Evolutionary conservation across 2,113 vertebrate genomes (phyloP).

Genomic region (Perca schrenkii): DNA sequence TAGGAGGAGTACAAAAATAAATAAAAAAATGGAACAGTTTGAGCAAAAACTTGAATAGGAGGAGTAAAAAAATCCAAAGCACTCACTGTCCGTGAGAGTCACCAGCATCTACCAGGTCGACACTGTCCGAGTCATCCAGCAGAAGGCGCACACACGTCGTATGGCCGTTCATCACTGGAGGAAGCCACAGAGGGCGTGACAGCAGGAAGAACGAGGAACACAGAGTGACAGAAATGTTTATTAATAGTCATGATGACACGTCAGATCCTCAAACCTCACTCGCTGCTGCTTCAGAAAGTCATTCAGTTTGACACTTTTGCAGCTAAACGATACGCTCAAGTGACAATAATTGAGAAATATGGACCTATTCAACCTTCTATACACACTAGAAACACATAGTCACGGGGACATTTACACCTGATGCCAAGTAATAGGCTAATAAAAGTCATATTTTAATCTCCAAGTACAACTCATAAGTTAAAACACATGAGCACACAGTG

Average conservation of each 20-base stretch:
- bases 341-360: no score
- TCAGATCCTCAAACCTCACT: neutral
- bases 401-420: no score
- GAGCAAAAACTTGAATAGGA: neutral
- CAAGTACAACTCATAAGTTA: no score
- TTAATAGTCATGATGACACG: neutral
- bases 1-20: neutral
- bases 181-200: neutral
- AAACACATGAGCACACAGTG: no score
- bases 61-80: neutral
- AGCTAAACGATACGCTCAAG: no score
- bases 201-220: neutral
- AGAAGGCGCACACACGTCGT: slow-evolving; percentile 93
- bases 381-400: no score
- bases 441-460: no score
- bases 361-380: no score
- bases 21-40: neutral
- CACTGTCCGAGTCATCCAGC: slow-evolving; percentile 91
- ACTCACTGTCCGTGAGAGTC: slow-evolving; percentile 99
- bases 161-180: slow-evolving; percentile 94
- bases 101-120: slow-evolving; percentile 87
- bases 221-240: neutral
- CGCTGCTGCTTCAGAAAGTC: no score
- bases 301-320: no score
- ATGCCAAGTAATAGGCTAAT: no score